Evolutionary conservation across 2,113 vertebrate species (phyloP).

Genomic region (Bos indicus): DNA sequence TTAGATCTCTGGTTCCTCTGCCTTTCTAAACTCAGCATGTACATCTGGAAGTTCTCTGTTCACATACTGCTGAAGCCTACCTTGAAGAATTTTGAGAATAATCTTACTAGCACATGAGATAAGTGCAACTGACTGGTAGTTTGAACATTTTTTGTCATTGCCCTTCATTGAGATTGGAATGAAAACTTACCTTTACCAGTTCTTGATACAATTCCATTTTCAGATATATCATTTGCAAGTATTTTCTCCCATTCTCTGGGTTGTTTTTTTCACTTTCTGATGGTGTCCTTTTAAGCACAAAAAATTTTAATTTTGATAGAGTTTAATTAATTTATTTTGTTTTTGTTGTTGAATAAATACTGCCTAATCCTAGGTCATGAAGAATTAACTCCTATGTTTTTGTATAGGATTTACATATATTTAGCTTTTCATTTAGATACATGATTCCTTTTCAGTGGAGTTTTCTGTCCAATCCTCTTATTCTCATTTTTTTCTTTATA

Average conservation of each 20-base stretch:
- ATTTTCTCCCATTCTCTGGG: not conserved
- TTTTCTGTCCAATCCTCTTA: not conserved
- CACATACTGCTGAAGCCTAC: not conserved
- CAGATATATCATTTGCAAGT: not conserved
- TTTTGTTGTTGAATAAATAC: not conserved
- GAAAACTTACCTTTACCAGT: not conserved
- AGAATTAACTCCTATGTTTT: not conserved
- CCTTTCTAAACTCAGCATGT: not conserved
- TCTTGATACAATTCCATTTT: not conserved
- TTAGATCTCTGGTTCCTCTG: not conserved
- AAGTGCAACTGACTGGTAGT: not conserved
- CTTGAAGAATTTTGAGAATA: not conserved
- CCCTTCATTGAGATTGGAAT: not conserved
- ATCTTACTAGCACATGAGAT: not conserved
- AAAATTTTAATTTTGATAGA: not conserved
- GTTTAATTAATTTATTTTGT: not conserved
- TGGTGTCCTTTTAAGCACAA: not conserved
- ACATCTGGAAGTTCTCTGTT: not conserved
- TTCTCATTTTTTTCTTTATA: not conserved
- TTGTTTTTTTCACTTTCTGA: not conserved
- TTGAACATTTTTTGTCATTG: not conserved
- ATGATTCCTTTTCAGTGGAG: not conserved
- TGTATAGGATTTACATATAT: not conserved
- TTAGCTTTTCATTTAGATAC: not conserved
- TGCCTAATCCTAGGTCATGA: not conserved